Base-by-base conservation (phyloP, 2,113 vertebrate genomes). In the Xyliphius kryptos region DNA sequence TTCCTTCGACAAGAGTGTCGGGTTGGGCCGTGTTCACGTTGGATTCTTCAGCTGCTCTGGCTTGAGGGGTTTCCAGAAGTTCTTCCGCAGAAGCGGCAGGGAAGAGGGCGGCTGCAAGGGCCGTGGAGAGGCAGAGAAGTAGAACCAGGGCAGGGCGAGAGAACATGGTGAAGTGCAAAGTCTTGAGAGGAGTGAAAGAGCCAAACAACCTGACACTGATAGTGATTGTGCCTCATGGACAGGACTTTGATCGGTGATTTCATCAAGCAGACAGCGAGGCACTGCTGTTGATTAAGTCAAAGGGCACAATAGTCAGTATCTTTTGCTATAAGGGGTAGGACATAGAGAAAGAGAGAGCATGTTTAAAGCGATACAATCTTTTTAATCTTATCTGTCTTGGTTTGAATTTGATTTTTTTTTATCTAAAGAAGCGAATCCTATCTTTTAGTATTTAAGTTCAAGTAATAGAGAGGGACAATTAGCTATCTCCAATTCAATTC, bases 171-270 rank as follows among this genome's bases (percentile, higher is more conserved):
- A 47, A 49, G n/a, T n/a, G 71, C 46, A 17, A 9, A 3, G 41
- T 51, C 22, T 46, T 26, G 40, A 12, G 37, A 44, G n/a, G n/a
- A n/a, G n/a, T n/a, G n/a, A n/a, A n/a, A n/a, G n/a, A n/a, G n/a
- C n/a, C n/a, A n/a, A n/a, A n/a, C n/a, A n/a, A 6, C 37, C 37
- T 38, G 40, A 43, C 40, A 43, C 11, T 38, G 37, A 10, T 20
- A 26, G 20, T 43, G 57, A 26, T 5, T 43, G 69, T 62, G 65
- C 10, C 57, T 74, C 58, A 36, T 53, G 63, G 47, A 26, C 60
- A 49, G 77, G 83, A 89, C 87, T 89, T 89, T 86, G 83, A 78
- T 77, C 86, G 61, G 36, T 76, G 86, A 89, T 81, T 79, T 78
- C 69, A 71, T 75, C 47, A 20, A 56, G 70, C 68, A 78, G 79